These are phyloP conservation scores for Zosterops lateralis DNA, from an alignment of 2,113 vertebrate species.

Conservation along the genomic window DNA sequence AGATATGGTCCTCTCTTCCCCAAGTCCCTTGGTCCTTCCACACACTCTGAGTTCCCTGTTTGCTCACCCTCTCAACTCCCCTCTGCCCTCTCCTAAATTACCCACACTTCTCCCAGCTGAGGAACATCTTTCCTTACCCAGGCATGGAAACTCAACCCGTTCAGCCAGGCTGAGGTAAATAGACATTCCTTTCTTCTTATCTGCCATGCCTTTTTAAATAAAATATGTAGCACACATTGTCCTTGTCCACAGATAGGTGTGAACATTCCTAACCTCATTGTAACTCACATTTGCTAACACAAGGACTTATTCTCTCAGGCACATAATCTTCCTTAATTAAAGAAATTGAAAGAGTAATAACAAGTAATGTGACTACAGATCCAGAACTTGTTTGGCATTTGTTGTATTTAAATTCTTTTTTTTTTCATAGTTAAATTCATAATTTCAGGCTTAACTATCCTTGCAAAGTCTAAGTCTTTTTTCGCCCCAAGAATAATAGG, in stretches of 20 bases:
- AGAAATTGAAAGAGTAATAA: neutral
- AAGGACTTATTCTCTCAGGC: neutral
- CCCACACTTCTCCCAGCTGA: neutral
- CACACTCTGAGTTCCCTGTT: fast-evolving
- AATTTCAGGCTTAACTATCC: neutral
- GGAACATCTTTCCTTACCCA: neutral
- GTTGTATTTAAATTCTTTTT: neutral
- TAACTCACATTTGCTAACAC: neutral
- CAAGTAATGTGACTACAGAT: neutral
- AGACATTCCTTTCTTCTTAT: neutral
- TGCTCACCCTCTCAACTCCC: fast-evolving
- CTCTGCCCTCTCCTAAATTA: neutral
- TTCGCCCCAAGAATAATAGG: neutral
- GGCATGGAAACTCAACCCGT: neutral
- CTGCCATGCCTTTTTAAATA: neutral
- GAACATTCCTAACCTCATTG: neutral
- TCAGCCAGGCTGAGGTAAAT: neutral
- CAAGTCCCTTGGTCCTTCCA: neutral
- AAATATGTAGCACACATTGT: fast-evolving
- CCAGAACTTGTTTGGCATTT: neutral
- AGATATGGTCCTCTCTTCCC: neutral
- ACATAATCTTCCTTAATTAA: neutral
- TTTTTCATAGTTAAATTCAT: neutral
- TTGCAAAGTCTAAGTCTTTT: neutral
- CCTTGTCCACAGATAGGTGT: neutral